Conservation (phyloP, 1,140 invertebrate genomes). For the Elymnias hypermnestra region DNA sequence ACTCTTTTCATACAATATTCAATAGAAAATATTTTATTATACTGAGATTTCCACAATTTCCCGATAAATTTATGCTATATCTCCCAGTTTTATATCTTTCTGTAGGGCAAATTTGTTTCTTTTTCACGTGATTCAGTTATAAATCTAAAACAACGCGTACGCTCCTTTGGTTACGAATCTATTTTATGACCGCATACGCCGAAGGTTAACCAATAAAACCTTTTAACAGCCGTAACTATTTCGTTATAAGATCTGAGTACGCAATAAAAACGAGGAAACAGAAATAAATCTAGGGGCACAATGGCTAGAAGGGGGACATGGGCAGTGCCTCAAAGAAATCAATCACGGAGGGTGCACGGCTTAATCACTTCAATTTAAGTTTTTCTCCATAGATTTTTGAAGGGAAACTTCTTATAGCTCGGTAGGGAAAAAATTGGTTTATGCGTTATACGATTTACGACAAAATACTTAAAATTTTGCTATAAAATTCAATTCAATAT, state of each 20-base stretch:
- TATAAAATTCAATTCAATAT: no score
- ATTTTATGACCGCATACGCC: conserved; percentile 71
- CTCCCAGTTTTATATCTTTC: conserved; percentile 64
- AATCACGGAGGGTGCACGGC: conserved; percentile 51
- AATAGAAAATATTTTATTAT: conserved; percentile 72
- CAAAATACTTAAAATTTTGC: no score
- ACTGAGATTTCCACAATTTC: conserved; percentile 69
- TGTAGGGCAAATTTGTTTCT: conserved; percentile 67
- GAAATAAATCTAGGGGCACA: conserved; percentile 71
- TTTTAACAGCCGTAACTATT: conserved; percentile 75
- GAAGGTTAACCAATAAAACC: conserved; percentile 76
- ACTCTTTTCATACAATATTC: conserved; percentile 68
- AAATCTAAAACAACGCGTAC: conserved; percentile 62
- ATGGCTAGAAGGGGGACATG: conserved; percentile 34
- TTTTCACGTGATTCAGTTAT: conserved; percentile 70
- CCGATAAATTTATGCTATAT: conserved; percentile 67
- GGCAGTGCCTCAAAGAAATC: conserved; percentile 46
- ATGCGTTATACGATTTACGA: no score
- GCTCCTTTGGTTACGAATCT: conserved; percentile 71
- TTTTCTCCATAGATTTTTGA: no score
- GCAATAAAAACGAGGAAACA: conserved; percentile 73
- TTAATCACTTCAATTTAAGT: conserved; percentile 68
- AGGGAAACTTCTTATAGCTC: no score
- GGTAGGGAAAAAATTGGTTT: no score
- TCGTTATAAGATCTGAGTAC: conserved; percentile 74